phyloP scores from a whole-genome alignment of 1,140 invertebrate genomes.

The Polypedilum vanderplanki region DNA sequence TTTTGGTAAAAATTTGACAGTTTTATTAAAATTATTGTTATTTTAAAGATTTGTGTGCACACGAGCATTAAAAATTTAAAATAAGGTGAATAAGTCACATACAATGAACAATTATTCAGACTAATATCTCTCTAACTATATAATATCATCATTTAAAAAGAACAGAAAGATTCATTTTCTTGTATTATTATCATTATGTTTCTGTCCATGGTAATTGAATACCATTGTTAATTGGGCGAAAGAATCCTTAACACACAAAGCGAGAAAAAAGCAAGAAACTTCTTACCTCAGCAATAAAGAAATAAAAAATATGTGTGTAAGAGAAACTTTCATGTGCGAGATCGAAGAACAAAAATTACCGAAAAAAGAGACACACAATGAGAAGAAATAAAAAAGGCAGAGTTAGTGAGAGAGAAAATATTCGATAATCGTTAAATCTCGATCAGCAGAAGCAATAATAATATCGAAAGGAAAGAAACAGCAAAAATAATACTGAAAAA shows the following conservation, averaged over 20 bases:
- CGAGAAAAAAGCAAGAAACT: neutral
- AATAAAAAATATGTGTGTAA: neutral
- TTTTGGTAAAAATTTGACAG: too few relatives aligned
- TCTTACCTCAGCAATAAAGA: conserved; percentile 3
- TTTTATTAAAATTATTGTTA: too few relatives aligned
- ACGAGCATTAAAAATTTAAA: too few relatives aligned
- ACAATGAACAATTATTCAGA: neutral
- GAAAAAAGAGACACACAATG: conserved; percentile 8
- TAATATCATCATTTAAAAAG: neutral
- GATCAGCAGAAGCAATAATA: conserved; percentile 18
- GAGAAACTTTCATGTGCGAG: too few relatives aligned
- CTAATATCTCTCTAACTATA: too few relatives aligned
- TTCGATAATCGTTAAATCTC: conserved; percentile 5
- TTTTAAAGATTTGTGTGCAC: too few relatives aligned
- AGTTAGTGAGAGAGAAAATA: neutral
- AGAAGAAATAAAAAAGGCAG: conserved; percentile 1
- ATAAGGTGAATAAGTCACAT: neutral
- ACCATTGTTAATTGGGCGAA: conserved; percentile 11
- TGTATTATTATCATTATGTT: too few relatives aligned
- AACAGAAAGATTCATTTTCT: too few relatives aligned
- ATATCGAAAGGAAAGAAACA: too few relatives aligned
- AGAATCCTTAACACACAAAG: neutral
- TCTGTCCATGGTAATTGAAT: neutral
- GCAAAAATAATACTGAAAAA: too few relatives aligned
- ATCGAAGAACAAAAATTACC: neutral